These are phyloP conservation scores for Eurois occulta DNA, from an alignment of 2,888 invertebrate genomes.

Conservation along the genomic window DNA sequence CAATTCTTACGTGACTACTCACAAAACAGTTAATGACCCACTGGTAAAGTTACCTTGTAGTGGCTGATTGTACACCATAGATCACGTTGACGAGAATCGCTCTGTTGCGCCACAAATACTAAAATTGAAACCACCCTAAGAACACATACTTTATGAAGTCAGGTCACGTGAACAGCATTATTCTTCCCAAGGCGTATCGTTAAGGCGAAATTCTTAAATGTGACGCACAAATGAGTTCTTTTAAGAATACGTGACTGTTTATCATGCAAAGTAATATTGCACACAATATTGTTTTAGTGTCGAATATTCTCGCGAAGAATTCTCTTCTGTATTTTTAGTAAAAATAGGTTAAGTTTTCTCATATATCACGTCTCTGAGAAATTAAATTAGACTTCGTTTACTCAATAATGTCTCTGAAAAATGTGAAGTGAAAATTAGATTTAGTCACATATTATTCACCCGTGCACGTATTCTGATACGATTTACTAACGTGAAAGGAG, in stretches of 20 bases:
- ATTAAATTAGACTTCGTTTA: conserved; percentile 29
- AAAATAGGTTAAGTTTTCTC: conserved; percentile 19
- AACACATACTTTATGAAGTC: conserved; percentile 23
- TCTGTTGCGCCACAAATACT: conserved; percentile 7
- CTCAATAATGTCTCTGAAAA: conserved; percentile 26
- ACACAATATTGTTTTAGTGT: conserved; percentile 38
- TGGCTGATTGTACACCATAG: background rate
- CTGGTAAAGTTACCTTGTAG: background rate
- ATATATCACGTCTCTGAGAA: conserved; percentile 5
- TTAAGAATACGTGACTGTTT: conserved; percentile 44
- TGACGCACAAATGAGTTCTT: conserved; percentile 60
- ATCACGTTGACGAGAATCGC: background rate
- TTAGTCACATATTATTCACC: conserved; percentile 13
- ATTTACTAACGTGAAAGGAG: conserved; percentile 7
- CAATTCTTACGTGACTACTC: background rate
- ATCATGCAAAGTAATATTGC: conserved; percentile 47
- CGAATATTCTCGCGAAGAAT: conserved; percentile 4
- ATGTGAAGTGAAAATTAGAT: conserved; percentile 8
- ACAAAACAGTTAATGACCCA: background rate
- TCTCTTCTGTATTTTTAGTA: conserved; percentile 15
- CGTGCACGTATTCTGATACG: conserved; percentile 4
- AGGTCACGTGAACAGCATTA: conserved; percentile 53
- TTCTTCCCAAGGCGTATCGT: conserved; percentile 51
- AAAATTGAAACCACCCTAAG: conserved; percentile 26
- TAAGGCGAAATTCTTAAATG: conserved; percentile 53